phyloP scores from a whole-genome alignment of 2,888 invertebrate species.

The Megastigmus dorsalis region DNA sequence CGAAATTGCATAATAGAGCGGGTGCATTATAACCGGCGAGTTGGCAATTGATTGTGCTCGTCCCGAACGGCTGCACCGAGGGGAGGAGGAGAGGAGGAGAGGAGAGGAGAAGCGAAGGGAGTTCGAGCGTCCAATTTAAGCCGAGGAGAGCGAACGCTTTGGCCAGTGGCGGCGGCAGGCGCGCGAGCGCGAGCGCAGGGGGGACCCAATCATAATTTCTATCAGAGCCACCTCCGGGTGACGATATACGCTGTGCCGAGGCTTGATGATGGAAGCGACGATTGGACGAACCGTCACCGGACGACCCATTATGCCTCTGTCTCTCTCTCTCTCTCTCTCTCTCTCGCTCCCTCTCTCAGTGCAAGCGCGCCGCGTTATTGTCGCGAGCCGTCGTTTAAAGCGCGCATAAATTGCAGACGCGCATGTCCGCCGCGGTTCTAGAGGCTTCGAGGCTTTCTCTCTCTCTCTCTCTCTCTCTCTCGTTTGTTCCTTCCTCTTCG shows the following conservation, averaged over 20 bases:
- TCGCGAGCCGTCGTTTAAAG: not conserved
- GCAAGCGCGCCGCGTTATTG: no score
- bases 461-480: no score
- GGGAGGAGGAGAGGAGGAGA: no score
- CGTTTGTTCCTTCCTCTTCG: no score
- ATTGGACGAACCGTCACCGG: slow-evolving; percentile 55
- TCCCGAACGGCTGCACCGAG: no score
- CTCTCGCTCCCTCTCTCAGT: not conserved
- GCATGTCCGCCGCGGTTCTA: not conserved
- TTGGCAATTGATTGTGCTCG: no score
- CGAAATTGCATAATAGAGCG: slow-evolving; percentile 50
- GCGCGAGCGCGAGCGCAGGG: not conserved
- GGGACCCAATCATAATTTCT: slow-evolving; percentile 74
- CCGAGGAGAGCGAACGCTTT: no score
- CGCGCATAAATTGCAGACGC: slow-evolving; percentile 2
- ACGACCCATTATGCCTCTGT: slow-evolving; percentile 8
- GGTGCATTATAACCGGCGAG: no score
- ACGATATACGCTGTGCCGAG: slow-evolving; percentile 72
- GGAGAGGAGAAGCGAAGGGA: no score
- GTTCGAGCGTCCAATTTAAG: slow-evolving; percentile 32
- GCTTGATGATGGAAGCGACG: slow-evolving; percentile 68
- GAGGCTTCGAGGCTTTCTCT: no score
- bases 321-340: not conserved
- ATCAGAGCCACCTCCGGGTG: slow-evolving; percentile 74
- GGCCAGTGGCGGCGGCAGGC: not conserved